These are phyloP conservation scores for Danio aesculapii DNA, from an alignment of 2,797 vertebrate species.

Conservation along the genomic window DNA sequence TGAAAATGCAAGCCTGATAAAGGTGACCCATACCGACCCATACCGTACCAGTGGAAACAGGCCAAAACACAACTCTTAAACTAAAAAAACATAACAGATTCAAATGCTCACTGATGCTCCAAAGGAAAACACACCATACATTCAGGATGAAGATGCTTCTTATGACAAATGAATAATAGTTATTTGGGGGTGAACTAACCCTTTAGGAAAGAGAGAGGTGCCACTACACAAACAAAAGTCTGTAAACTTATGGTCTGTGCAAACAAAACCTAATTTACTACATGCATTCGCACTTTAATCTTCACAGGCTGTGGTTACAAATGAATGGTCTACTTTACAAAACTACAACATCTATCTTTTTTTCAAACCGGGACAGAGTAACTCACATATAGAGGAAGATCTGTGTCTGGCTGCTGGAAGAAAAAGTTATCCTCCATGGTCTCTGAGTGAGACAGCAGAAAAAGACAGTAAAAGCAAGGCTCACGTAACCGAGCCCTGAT, in stretches of 20 bases:
- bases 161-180: too few species aligned
- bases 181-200: not conserved
- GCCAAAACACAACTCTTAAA: too few species aligned
- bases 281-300: conserved; percentile 27
- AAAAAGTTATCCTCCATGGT: conserved; percentile 36
- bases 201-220: not conserved
- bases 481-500: conserved; percentile 46
- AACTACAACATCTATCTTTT: conserved; percentile 39
- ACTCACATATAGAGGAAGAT: conserved; percentile 17
- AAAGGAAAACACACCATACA: too few species aligned
- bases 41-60: too few species aligned
- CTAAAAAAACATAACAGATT: too few species aligned
- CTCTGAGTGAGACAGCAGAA: conserved; percentile 14
- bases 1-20: too few species aligned
- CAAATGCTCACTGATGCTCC: too few species aligned
- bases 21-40: too few species aligned
- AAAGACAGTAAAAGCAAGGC: conserved; percentile 21
- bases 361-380: conserved; percentile 19
- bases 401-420: conserved; percentile 29
- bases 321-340: conserved; percentile 33
- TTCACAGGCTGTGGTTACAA: conserved; percentile 28
- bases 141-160: too few species aligned
- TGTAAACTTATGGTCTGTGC: conserved; percentile 11
- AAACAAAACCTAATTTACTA: not conserved
- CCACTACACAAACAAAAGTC: not conserved